Evolutionary conservation across 2,797 vertebrate genomes (phyloP), one percentile per base, ranked within the genome.

Genomic region (Lepus oiostolus): DNA sequence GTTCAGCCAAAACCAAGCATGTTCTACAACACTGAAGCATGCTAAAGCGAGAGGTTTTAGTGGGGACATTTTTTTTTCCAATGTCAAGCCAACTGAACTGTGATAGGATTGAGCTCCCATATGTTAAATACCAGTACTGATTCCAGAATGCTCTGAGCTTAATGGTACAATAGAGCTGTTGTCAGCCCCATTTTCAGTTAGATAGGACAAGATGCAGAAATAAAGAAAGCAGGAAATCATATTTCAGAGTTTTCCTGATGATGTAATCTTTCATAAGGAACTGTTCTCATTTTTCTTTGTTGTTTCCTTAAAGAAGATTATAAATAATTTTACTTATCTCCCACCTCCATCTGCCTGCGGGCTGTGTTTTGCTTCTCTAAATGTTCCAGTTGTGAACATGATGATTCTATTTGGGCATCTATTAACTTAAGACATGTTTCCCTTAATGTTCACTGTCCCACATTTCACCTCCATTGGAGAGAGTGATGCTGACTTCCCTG

Each of bases 291-390:
- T 90, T 71, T 30, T 94, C 54, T 32, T 75, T 88, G 74, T 85
- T 90, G 28, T 47, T 92, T 54, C 30, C 67, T 94, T 24, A 71
- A 65, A 79, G 72, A 76, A 87, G 62, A 85, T 93, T 16, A 79
- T 72, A 94, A 92, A 88, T 88, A 52, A 58, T 58, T 52, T n/a
- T 17, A 16, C 88, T 83, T 86, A 7, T 80, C 91, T 92, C 75
- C 82, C 32, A n/a, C 42, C 67, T 91, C 80, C 14, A 4, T 80
- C 63, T 89, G 70, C 76, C 89, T n/a, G 13, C 85, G 60, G 74
- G 50, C 30, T 85, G 38, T 38, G 52, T 65, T 92, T 92, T 67
- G 72, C 42, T 6, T 88, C 26, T 86, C 4, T 52, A 6, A 90
- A 54, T 85, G 42, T 71, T 85, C 85, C 50, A 21, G n/a, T 54